These are phyloP conservation scores for Mythimna vitellina DNA, from an alignment of 2,888 invertebrate species.

Conservation along the genomic window DNA sequence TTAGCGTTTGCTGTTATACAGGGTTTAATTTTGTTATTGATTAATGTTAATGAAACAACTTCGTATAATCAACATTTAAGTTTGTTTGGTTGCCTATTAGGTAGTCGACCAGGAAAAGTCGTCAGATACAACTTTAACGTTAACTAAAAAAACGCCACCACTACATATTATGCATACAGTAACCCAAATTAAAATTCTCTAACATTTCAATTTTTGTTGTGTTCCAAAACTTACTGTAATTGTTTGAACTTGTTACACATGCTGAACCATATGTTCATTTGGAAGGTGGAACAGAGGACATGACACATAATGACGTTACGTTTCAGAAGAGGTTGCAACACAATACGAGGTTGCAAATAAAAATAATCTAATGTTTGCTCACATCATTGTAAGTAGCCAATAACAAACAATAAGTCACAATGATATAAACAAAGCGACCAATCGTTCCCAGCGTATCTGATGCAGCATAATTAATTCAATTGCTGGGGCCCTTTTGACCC, in stretches of 20 bases:
- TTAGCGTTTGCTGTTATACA: conserved; percentile 12
- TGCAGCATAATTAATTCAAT: conserved; percentile 71
- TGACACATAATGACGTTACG: conserved; percentile 18
- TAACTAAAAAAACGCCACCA: background rate
- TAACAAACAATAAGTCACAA: conserved; percentile 61
- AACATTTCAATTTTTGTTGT: conserved; percentile 5
- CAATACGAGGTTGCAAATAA: conserved; percentile 17
- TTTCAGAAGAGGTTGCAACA: conserved; percentile 15
- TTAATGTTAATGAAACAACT: background rate
- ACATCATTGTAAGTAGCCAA: conserved; percentile 34
- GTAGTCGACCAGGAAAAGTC: conserved; percentile 15
- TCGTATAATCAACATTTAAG: background rate
- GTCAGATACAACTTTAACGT: no score
- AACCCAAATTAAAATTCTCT: conserved; percentile 8
- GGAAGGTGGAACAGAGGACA: background rate
- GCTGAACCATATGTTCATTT: conserved; percentile 11
- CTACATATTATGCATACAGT: background rate
- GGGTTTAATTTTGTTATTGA: background rate
- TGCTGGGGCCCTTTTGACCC: conserved; percentile 79
- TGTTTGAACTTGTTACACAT: background rate
- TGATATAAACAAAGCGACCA: conserved; percentile 55
- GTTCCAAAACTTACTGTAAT: conserved; percentile 4
- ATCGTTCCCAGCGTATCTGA: conserved; percentile 42
- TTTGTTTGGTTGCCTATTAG: conserved; percentile 9
- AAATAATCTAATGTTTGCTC: conserved; percentile 39